Base-by-base conservation (phyloP, 2,797 vertebrate species). In the Margarornis squamiger region DNA sequence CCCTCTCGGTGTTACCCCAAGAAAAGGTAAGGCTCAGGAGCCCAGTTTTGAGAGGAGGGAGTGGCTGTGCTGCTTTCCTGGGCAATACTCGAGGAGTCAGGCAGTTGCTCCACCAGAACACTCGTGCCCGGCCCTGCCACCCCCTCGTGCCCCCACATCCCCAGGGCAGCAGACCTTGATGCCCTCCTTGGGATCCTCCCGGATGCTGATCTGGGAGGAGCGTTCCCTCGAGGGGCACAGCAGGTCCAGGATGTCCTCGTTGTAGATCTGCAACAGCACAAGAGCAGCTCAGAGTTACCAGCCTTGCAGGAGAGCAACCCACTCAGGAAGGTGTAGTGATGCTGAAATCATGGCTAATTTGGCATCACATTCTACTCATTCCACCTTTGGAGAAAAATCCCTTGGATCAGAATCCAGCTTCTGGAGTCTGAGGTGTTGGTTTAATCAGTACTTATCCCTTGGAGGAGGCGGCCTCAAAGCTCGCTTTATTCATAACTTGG, bases 121-220 rank as follows among this genome's bases (percentile, higher is more conserved):
- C 20, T 46, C 1, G 0, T 2, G 30, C 45, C 6, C 2, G 75
- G 52, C 20, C 36, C 39, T 0, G 5, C 5, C 21, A 7, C 3
- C 13, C 51, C 8, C 11, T 45, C 10, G 2, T 3, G 10, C 9
- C 12, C n/a, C 46, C 38, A 10, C 3, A 29, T 1, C 14, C 38
- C 62, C 16, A 70, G 48, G 85, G 5, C 93, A 51, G 84, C 97
- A 96, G 36, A 99, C 99, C 98, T 99, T 99, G 72, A 99, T 99
- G 79, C 99, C 99, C 32, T 99, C 99, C 95, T 99, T 99, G 8
- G 99, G 99, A 85, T 99, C 99, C 93, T 99, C 99, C 13, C 99
- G 97, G 89, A 99, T 99, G 93, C 98, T 99, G 95, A 99, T 98
- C 6, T 95, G 97, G 78, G 97, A 66, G 7, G 98, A 96, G 79